Conservation (phyloP, 2,797 vertebrate genomes). For the Hoplostethus atlanticus region DNA sequence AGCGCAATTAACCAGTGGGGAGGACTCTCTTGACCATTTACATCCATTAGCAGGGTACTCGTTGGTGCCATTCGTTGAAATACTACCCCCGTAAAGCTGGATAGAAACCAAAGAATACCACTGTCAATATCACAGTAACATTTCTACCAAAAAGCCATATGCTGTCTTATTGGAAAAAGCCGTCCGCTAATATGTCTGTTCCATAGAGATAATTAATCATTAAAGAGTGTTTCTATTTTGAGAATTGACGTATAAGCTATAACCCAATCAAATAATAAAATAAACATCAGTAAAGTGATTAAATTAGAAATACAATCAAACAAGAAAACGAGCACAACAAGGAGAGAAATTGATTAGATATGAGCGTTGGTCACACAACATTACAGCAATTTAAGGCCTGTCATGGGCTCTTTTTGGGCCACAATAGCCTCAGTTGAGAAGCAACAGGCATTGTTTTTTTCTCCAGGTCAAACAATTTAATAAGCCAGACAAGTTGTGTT, state of each 20-base stretch:
- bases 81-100: conserved; percentile 38
- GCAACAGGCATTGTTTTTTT: conserved; percentile 85
- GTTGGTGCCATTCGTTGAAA: conserved; percentile 60
- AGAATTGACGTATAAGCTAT: too few relatives aligned
- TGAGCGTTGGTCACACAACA: conserved; percentile 84
- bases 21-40: conserved; percentile 79
- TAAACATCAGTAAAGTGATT: background rate
- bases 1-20: conserved; percentile 87
- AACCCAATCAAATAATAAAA: background rate
- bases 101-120: conserved; percentile 20
- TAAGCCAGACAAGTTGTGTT: conserved; percentile 91
- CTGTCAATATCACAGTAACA: conserved; percentile 32
- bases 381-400: conserved; percentile 84
- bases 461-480: conserved; percentile 87
- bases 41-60: conserved; percentile 74
- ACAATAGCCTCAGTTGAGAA: conserved; percentile 84
- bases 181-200: too few relatives aligned
- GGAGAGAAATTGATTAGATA: conserved; percentile 79
- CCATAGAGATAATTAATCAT: too few relatives aligned
- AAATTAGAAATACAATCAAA: conserved; percentile 4
- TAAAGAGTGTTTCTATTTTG: too few relatives aligned
- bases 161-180: too few relatives aligned
- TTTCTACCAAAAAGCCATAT: conserved; percentile 2
- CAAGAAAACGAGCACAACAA: conserved; percentile 54
- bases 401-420: conserved; percentile 79